phyloP scores from a whole-genome alignment of 2,113 vertebrate genomes.

The Thalassoma bifasciatum region DNA sequence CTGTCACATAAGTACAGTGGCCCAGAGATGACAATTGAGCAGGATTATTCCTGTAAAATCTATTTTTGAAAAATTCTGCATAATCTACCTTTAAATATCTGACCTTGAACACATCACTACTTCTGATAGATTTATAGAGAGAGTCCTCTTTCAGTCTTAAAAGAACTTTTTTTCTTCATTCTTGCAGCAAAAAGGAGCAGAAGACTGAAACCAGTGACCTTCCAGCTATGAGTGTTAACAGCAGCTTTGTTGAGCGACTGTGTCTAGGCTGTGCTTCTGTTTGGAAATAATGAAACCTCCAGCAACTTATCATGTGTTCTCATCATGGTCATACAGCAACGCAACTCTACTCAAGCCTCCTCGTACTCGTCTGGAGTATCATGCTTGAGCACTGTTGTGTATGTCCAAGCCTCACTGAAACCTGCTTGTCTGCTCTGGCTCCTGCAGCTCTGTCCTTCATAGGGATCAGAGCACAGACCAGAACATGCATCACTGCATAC shows the following conservation, averaged over 20 bases:
- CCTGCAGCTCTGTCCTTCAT: conserved; percentile 5
- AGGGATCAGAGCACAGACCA: conserved; percentile 9
- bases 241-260: background rate
- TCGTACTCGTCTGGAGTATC: background rate
- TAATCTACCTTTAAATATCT: too few relatives aligned
- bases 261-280: background rate
- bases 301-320: background rate
- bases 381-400: background rate
- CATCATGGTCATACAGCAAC: background rate
- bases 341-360: background rate
- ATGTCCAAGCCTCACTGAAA: background rate
- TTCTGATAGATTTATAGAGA: too few relatives aligned
- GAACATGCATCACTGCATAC: conserved; percentile 16
- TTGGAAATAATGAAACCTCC: background rate
- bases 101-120: too few relatives aligned
- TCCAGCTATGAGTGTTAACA: background rate
- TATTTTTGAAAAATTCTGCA: too few relatives aligned
- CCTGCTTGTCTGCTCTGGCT: background rate
- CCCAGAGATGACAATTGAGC: too few relatives aligned
- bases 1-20: too few relatives aligned
- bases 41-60: too few relatives aligned
- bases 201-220: background rate
- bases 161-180: background rate
- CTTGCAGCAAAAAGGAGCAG: background rate
- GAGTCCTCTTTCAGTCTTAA: background rate